phyloP scores from a whole-genome alignment of 2,113 vertebrate genomes.

The Paradisaea rubra region DNA sequence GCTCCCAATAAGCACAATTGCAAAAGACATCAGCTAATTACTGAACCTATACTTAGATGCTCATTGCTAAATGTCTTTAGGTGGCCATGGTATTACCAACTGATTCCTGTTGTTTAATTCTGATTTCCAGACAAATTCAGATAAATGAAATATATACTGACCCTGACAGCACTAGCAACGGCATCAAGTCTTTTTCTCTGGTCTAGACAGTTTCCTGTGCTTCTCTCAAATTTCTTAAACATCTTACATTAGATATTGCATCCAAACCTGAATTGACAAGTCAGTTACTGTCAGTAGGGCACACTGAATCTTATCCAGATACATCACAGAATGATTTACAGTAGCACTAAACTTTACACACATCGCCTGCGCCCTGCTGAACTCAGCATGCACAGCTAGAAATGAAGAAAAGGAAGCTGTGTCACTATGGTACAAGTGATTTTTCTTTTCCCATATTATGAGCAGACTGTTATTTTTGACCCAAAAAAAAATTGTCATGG shows the following conservation, averaged over 20 bases:
- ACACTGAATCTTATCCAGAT: background rate
- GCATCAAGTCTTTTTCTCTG: background rate
- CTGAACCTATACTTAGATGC: background rate
- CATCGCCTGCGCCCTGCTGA: fast-evolving
- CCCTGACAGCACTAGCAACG: background rate
- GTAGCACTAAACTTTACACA: background rate
- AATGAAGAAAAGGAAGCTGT: background rate
- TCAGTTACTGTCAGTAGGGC: background rate
- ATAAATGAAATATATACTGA: background rate
- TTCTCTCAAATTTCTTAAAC: background rate
- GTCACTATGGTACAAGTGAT: background rate
- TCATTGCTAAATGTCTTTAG: background rate
- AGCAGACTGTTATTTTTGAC: background rate
- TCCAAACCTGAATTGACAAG: background rate
- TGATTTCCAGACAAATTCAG: background rate
- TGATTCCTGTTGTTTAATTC: background rate
- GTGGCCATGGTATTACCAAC: background rate
- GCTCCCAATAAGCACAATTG: background rate
- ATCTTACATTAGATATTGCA: background rate
- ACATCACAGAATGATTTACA: background rate
- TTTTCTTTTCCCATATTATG: background rate
- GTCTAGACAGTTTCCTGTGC: background rate
- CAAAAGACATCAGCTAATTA: background rate
- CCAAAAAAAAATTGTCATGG: background rate
- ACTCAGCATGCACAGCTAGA: background rate